A percentile compares a stretch with the other conserved stretches of the same genome.
phyloP scores from a whole-genome alignment of 2,113 vertebrate genomes.

The Oreochromis tanganicae region DNA sequence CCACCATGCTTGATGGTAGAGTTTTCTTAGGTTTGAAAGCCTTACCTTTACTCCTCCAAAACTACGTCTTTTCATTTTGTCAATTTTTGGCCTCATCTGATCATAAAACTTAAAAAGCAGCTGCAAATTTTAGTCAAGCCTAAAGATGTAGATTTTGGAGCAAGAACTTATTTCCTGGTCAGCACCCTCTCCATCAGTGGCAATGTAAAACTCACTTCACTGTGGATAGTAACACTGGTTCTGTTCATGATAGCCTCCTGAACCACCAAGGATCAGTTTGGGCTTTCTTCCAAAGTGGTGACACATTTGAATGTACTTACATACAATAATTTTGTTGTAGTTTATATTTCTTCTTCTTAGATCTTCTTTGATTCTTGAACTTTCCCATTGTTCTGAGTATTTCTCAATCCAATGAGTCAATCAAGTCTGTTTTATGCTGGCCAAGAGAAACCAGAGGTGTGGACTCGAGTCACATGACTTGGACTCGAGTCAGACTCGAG shows the following conservation, averaged over 20 bases:
- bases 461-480: too few relatives aligned
- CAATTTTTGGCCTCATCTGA: background rate
- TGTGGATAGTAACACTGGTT: background rate
- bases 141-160: background rate
- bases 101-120: background rate
- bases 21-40: background rate
- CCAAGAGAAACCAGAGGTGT: background rate
- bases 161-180: background rate
- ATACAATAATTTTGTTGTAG: background rate
- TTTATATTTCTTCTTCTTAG: background rate
- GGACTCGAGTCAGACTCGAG: too few relatives aligned
- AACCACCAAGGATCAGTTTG: background rate
- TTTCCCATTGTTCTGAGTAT: background rate
- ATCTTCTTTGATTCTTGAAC: background rate
- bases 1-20: background rate
- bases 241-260: background rate
- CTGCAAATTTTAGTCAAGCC: background rate
- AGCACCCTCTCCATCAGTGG: background rate
- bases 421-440: background rate
- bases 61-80: background rate
- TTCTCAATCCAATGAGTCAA: rapidly evolving
- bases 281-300: background rate
- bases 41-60: background rate
- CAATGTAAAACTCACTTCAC: background rate
- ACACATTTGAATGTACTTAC: background rate